phyloP scores from a whole-genome alignment of 1,140 invertebrate genomes.

The Thrips palmi region DNA sequence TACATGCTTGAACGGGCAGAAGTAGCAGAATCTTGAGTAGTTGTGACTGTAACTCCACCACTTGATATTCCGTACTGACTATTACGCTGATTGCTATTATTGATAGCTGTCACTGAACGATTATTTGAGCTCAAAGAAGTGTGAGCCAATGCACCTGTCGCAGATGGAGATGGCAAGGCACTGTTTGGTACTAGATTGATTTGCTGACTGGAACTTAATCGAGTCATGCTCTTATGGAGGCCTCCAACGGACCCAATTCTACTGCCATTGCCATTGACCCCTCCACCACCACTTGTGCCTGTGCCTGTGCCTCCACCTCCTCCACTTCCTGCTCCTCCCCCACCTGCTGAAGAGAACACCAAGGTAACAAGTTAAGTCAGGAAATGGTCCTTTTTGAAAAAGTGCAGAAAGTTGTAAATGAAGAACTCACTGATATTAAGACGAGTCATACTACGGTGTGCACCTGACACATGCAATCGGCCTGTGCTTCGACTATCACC shows the following conservation, averaged over 20 bases:
- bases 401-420: conserved; percentile 6
- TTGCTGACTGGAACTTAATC: conserved; percentile 51
- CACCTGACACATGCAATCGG: conserved; percentile 40
- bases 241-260: conserved; percentile 44
- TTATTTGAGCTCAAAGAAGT: conserved; percentile 9
- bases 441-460: conserved; percentile 51
- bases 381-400: conserved; percentile 6
- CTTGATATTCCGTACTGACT: conserved; percentile 29
- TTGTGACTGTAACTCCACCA: conserved; percentile 42
- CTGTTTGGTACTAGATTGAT: conserved; percentile 26
- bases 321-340: too few species aligned
- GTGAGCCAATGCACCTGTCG: neutral
- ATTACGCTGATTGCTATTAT: conserved; percentile 12
- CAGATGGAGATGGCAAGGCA: neutral
- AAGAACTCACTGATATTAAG: conserved; percentile 36
- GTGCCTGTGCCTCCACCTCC: too few species aligned
- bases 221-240: conserved; percentile 66
- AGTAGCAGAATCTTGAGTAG: conserved; percentile 21
- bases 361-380: conserved; percentile 3
- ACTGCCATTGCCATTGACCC: conserved; percentile 16
- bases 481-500: conserved; percentile 50
- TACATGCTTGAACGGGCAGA: conserved; percentile 21
- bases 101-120: conserved; percentile 18
- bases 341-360: too few species aligned
- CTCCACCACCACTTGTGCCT: too few species aligned